Conservation (phyloP, 2,888 invertebrate genomes). For the Helicoverpa assulta region DNA sequence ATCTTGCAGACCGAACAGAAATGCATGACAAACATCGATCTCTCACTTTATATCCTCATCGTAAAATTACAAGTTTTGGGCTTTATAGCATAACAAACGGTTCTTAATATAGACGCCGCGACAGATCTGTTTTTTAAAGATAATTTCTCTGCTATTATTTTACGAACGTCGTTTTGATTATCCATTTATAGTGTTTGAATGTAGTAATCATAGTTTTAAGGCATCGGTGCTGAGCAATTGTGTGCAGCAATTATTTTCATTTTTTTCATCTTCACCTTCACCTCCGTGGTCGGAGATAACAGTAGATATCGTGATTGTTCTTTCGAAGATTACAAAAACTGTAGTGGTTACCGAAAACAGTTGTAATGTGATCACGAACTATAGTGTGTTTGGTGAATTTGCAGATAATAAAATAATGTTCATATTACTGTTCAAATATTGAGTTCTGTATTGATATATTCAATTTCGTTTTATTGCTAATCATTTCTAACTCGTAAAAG, state of each 20-base stretch:
- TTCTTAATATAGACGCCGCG: constrained; percentile 77
- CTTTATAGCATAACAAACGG: constrained; percentile 76
- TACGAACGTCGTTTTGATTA: constrained; percentile 53
- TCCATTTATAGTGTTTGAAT: constrained; percentile 44
- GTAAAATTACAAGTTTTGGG: constrained; percentile 75
- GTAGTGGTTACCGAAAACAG: constrained; percentile 28
- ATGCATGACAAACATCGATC: constrained; percentile 73
- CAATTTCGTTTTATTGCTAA: constrained; percentile 22
- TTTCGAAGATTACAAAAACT: constrained; percentile 30
- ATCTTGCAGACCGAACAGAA: constrained; percentile 73
- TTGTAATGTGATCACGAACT: constrained; percentile 20
- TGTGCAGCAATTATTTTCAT: constrained; percentile 65
- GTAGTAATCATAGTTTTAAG: constrained; percentile 61
- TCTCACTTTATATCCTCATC: constrained; percentile 78
- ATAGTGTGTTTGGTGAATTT: constrained; percentile 21
- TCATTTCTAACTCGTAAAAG: constrained; percentile 19
- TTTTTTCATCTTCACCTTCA: constrained; percentile 44
- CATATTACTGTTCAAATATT: constrained; percentile 2
- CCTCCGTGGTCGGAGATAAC: constrained; percentile 45
- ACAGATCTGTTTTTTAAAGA: constrained; percentile 72
- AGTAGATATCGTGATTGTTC: constrained; percentile 53
- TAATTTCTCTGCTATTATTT: constrained; percentile 77
- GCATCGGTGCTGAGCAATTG: constrained; percentile 58
- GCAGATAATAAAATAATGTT: background rate
- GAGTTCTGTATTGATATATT: constrained; percentile 22